These are phyloP conservation scores for Myotis planiceps DNA, from an alignment of 2,797 vertebrate genomes.

Conservation along the genomic window DNA sequence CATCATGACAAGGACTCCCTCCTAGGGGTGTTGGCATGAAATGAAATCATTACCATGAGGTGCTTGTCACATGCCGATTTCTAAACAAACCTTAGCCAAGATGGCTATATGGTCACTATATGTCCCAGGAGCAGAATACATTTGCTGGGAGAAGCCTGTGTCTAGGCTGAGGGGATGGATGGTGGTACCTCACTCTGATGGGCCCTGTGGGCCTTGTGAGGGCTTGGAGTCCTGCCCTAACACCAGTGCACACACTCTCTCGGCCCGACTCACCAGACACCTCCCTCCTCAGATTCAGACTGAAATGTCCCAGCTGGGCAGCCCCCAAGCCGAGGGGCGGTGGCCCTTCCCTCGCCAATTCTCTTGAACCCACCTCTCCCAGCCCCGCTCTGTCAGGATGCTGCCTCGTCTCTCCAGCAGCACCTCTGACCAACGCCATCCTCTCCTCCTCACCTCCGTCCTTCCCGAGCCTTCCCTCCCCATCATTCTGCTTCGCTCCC, in stretches of 20 bases:
- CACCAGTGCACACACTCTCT: fast-evolving
- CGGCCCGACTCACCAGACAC: fast-evolving
- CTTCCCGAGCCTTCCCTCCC: background rate
- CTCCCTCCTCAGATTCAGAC: background rate
- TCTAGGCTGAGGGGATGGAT: background rate
- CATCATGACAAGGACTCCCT: background rate
- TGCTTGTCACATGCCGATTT: background rate
- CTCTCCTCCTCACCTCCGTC: background rate
- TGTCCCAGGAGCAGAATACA: background rate
- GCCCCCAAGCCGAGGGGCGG: fast-evolving
- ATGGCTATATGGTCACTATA: background rate
- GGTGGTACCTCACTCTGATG: background rate
- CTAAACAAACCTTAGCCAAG: background rate
- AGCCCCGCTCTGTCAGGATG: too few relatives aligned
- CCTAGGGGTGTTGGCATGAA: fast-evolving
- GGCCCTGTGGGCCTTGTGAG: background rate
- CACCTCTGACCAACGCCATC: background rate
- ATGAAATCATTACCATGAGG: background rate
- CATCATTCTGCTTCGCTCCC: background rate
- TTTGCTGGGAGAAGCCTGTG: background rate
- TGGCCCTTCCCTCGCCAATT: fast-evolving
- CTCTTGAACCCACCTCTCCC: background rate
- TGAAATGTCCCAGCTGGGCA: background rate
- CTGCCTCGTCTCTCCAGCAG: background rate
- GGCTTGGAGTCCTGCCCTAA: background rate